Base-by-base conservation (phyloP, 2,888 invertebrate species). In the Pediacus dermestoides region DNA sequence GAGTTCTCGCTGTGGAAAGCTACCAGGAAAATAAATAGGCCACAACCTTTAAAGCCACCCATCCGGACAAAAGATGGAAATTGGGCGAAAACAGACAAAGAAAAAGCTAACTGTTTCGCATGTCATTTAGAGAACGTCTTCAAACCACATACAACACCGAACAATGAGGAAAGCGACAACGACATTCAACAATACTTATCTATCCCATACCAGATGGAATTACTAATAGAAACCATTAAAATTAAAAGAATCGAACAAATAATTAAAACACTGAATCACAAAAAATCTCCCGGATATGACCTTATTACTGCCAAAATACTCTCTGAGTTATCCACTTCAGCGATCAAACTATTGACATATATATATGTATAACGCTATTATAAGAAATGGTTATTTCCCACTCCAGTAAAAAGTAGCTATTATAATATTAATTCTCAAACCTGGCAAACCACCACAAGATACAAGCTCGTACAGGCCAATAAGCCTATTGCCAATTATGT, bases 1-100 rank as follows among this genome's bases (percentile, higher is more conserved):
- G 31, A 31, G 7, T 31, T 31, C 11, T 33, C 31, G 2, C 15
- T 32, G n/a, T 37, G 37, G 25, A 37, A 37, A 22, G 37, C 37
- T 3, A 37, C 22, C 4, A 33, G 25, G 16, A 32, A 31, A 31
- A 8, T 32, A 8, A 21, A 11, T 8, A 14, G 15, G 6, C 37
- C 31, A 9, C 37, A 33, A 37, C 9, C 8, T 6, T 16, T 9
- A 9, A 37, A 16, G 9, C 22, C 37, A 15, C 32, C 21, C 13
- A 37, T 37, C 4, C 9, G 25, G 2, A 16, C 15, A n/a, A 3
- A 31, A 14, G 9, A 37, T 8, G 23, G 23, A 11, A 37, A 12
- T 9, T 37, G 30, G 30, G 21, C 22, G 9, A 37, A 32, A 37
- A 22, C 16, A 8, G 22, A 30, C 13, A n/a, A 32, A 23, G 16